Evolutionary conservation across 2,797 vertebrate species (phyloP).

Genomic region (Nasua narica): DNA sequence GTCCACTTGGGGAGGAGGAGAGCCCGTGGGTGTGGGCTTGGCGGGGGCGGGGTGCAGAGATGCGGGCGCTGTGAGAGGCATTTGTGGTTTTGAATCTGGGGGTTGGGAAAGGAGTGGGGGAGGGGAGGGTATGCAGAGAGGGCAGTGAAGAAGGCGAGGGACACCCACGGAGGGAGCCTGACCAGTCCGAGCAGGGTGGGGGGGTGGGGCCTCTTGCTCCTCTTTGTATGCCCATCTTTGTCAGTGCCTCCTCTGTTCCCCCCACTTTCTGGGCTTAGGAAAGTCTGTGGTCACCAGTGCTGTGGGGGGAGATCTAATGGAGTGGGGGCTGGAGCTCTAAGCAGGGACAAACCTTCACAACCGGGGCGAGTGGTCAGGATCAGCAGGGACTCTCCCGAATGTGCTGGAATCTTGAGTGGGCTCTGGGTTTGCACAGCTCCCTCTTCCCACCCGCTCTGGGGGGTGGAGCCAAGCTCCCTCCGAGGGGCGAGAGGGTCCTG

Average conservation of each 20-base stretch:
- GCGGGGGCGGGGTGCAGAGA: not conserved
- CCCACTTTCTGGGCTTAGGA: not conserved
- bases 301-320: not conserved
- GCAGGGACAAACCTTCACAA: not conserved
- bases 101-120: not conserved
- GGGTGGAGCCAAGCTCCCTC: not conserved
- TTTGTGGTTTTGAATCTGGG: not conserved
- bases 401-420: not conserved
- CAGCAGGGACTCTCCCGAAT: not conserved
- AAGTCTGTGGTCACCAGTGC: not conserved
- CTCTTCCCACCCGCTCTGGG: not conserved
- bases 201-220: not conserved
- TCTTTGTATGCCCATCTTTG: not conserved
- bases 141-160: not conserved
- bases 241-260: not conserved
- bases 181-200: no score
- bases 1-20: not conserved
- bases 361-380: fast-evolving
- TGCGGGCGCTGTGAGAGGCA: not conserved
- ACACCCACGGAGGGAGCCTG: not conserved
- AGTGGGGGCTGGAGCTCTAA: not conserved
- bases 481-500: not conserved
- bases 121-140: not conserved
- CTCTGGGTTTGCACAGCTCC: not conserved
- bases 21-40: not conserved